These are phyloP conservation scores for Cheirogaleus major DNA, from an alignment of 2,797 vertebrate genomes.

Conservation along the genomic window DNA sequence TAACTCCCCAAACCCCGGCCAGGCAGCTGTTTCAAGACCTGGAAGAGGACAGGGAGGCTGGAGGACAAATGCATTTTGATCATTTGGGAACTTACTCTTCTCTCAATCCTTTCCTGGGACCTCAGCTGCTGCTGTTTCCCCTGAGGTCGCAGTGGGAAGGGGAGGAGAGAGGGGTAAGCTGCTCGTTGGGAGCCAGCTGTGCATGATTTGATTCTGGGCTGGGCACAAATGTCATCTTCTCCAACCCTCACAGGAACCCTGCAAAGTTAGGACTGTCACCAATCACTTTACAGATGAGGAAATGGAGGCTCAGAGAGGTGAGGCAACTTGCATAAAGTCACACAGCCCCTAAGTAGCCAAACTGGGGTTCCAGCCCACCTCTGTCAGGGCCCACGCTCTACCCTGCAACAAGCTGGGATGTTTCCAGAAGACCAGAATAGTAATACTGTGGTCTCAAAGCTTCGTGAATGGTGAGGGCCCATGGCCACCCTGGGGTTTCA, in stretches of 20 bases:
- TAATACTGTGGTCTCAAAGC: background rate
- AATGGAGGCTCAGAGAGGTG: background rate
- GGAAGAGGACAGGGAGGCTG: background rate
- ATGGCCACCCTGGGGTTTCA: background rate
- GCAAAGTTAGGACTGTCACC: background rate
- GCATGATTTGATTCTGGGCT: background rate
- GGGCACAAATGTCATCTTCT: background rate
- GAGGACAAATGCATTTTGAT: background rate
- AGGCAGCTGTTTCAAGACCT: background rate
- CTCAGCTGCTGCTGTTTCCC: background rate
- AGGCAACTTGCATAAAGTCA: background rate
- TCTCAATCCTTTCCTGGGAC: background rate
- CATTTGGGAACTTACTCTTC: background rate
- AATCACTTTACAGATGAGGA: background rate
- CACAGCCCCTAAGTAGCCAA: background rate
- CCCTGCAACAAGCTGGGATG: constrained; percentile 59
- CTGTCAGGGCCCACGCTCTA: background rate
- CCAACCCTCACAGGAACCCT: background rate
- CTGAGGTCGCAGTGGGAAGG: background rate
- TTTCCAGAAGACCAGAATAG: background rate
- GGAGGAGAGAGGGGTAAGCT: background rate
- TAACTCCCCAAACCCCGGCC: constrained; percentile 62
- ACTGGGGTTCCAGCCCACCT: background rate
- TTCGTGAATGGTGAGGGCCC: background rate
- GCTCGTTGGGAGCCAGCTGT: background rate